Evolutionary conservation across 2,113 vertebrate species (phyloP), one percentile per base, ranked within the genome.

Genomic region (Montifringilla adamsi): DNA sequence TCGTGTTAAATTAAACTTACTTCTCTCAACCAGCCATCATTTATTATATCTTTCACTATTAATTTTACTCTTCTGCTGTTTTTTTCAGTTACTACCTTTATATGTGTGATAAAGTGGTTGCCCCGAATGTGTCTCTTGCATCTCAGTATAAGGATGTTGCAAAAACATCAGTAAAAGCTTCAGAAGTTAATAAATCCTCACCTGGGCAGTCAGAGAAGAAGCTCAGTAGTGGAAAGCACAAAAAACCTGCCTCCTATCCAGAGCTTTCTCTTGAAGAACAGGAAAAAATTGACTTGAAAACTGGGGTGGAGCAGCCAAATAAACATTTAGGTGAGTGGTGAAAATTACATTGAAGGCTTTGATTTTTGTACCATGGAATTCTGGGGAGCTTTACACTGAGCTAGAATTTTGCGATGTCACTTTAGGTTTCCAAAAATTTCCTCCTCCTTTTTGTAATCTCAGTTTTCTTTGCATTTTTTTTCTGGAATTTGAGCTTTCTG

Each of bases 91-190:
- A 99, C 98, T 99, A 98, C 98, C 98, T 99, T 95, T 99, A 99
- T 95, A 99, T 99, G 81, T 99, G 99, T 72, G 99, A 99, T 97
- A 99, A 99, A 97, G 98, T 99, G 98, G 98, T 99, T 97, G 99
- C 99, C 26, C 99, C 99, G 41, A 99, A 99, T 53, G 99, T 99
- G 49, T 99, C 99, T 11, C 98, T 98, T 73, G 97, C 98, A 64
- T 96, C 98, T 24, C 98, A 98, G 53, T 96, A 96, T 88, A 98
- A 98, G 88, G 98, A 98, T 84, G 63, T 86, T 72, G 78, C 98
- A 46, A 98, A 98, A 97, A 39, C 94, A 33, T 27, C 78, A 53
- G 95, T 94, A 73, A 98, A 94, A 96, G 96, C 98, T 94, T 97
- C 97, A n/a, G 99, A 99, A 93, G 94, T 98, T 72, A 98, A 95